Base-by-base conservation (phyloP, 2,113 vertebrate species). In the Anarrhichthys ocellatus region DNA sequence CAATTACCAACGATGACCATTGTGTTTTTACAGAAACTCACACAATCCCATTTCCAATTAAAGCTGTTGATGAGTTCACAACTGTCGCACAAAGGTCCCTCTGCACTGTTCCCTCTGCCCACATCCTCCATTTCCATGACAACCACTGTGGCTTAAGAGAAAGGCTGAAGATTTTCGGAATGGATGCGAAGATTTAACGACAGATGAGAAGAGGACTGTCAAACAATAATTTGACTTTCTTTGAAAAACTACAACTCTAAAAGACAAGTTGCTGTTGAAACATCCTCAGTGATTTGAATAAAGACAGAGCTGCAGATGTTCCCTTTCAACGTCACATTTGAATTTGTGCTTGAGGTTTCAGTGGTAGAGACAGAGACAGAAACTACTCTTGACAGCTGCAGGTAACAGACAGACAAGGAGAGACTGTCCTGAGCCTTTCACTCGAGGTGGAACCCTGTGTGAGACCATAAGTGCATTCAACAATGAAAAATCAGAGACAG, bases 41-140 rank as follows among this genome's bases (percentile, higher is more conserved):
- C 24, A 44, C 63, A 58, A 34, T 80, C 36, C 54, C 36, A 63
- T 74, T 76, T 70, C 36, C 44, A 77, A 76, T 76, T 83, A 63
- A 54, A 71, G 76, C 27, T 65, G 34, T 58, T 68, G 67, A 80
- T 59, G 85, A 82, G 76, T 88, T 80, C 84, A 72, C 32, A 81
- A 71, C 66, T 46, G 44, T 46, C 44, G 15, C 50, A 63, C 76
- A 46, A 75, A 84, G 80, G 64, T 81, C 78, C 29, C 62, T 50
- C 44, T 40, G 71, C 74, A 22, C 44, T 9, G 46, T 66, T 36
- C 52, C 50, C 48, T 32, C 79, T 82, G 93, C 89, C 93, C 89
- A 85, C 90, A 82, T 94, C 90, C 94, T 94, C 94, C 83, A 94
- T 97, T 95, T 94, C 96, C 95, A 96, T 96, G 88, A 96, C 93